Evolutionary conservation across 1,140 invertebrate species (phyloP), one percentile per base, ranked within the genome.

Genomic region (Archegozetes longisetosus): DNA sequence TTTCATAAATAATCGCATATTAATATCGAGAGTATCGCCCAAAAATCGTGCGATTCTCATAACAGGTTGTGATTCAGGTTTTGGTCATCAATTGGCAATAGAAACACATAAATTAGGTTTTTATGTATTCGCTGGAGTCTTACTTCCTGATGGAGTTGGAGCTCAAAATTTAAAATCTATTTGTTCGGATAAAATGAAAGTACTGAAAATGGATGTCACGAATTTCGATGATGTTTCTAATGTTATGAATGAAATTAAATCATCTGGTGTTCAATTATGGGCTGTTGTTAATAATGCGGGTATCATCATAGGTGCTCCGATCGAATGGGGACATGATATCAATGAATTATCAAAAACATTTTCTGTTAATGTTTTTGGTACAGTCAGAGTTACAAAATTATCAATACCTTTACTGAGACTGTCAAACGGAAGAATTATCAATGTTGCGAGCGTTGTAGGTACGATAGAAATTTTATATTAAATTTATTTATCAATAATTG

Each of bases 321-420:
- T 78, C 13, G 77, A 78, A 78, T 70, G 77, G 74, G 77, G 71
- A 58, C 26, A 60, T 40, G 13, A 60, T 28, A 17, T 32, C 61
- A 58, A 59, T n/a, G 46, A 51, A 14, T 60, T 65, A 20, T 68
- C 74, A 50, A 63, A 64, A 52, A 63, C 73, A 32, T 62, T 68
- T 24, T 65, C 75, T 46, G 77, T 85, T 54, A 85, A 91, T 75
- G n/a, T n/a, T n/a, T n/a, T n/a, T n/a, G n/a, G n/a, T n/a, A n/a
- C n/a, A n/a, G n/a, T n/a, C n/a, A n/a, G 72, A 25, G 64, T 74
- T 0, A 72, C 73, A 4, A 69, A 78, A 70, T 80, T 84, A 51
- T 85, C 88, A 76, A 68, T 89, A 58, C 86, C 87, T 0, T 70
- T 88, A 58, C 76, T 90, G 29, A 77, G 86, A 27, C 23, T 46